Evolutionary conservation across 1,140 invertebrate genomes (phyloP), one percentile per base, ranked within the genome.

Genomic region (Drosophila ambigua): DNA sequence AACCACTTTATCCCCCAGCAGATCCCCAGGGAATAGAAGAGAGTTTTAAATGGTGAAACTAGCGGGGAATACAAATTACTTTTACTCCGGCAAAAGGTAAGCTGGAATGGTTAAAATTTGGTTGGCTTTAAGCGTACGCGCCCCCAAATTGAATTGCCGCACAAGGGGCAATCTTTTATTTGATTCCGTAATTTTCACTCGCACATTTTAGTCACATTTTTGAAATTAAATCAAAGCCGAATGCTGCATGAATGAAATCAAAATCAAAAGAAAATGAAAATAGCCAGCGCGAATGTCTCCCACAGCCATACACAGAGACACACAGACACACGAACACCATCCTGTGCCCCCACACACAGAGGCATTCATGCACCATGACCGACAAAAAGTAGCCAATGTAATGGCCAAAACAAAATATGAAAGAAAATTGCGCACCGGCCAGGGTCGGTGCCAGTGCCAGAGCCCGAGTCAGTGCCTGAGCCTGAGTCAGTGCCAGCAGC

Each of bases 371-470:
- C 48, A 63, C 50, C 72, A 72, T 75, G 72, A 62, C 72, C 82
- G 59, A 72, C 73, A 78, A 82, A 60, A 87, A 75, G 82, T 87
- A 84, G 82, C 81, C 77, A 85, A 80, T 77, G 73, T 84, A 82
- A 88, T 85, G 83, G 74, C 66, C 83, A 79, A 82, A 82, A 79
- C 69, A 85, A 87, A 76, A 77, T 77, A 77, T 77, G 73, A 77
- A 77, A 76, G 73, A 76, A 61, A 77, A 76, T 75, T 75, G 62
- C 61, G 53, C 48, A 66, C 71, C 53, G 50, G 53, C 61, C 61
- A 75, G 59, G 52, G 69, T 68, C 69, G 72, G 28, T 35, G 35
- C 13, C 69, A 39, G 28, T 23, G 31, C 2, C n/a, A 68, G 39
- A 11, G 31, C 11, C 54, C 44, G 49, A 52, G 45, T n/a, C 53